Evolutionary conservation across 1,140 invertebrate genomes (phyloP).

Genomic region (Camponotus vicinus): DNA sequence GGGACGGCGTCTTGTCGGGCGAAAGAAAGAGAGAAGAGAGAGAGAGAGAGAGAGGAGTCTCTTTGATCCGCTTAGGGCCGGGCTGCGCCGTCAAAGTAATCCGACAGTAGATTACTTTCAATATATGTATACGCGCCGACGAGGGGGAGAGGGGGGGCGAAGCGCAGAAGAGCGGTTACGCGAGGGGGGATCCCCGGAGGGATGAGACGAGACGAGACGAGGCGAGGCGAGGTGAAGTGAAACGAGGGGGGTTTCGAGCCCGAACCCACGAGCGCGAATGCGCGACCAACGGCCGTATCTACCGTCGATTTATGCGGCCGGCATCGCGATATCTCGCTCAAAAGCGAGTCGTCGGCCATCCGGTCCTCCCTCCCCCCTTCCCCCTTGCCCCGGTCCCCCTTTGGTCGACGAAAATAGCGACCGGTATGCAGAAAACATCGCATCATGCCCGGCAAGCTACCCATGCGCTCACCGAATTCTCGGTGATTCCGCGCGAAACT

Average conservation of each 20-base stretch:
- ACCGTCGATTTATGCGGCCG: constrained; percentile 71
- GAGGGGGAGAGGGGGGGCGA: background rate
- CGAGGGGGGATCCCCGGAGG: background rate
- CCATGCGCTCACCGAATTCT: constrained; percentile 50
- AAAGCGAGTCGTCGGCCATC: constrained; percentile 70
- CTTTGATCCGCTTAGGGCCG: constrained; percentile 76
- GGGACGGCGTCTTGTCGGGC: constrained; percentile 30
- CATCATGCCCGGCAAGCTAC: background rate
- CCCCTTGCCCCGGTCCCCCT: no score
- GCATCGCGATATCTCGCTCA: constrained; percentile 73
- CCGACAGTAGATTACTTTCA: constrained; percentile 77
- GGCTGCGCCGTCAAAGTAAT: constrained; percentile 74
- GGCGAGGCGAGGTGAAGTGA: background rate
- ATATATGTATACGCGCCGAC: constrained; percentile 65
- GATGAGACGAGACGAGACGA: background rate
- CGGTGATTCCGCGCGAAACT: constrained; percentile 28
- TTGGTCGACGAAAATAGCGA: constrained; percentile 73
- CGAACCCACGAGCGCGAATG: constrained; percentile 41
- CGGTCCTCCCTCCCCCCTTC: constrained; percentile 11
- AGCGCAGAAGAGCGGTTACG: no score
- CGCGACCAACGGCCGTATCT: constrained; percentile 63
- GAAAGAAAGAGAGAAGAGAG: background rate
- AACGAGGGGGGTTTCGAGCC: background rate
- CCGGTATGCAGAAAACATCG: constrained; percentile 67
- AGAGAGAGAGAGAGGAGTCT: constrained; percentile 18